Evolutionary conservation across 2,797 vertebrate species (phyloP), one percentile per base, ranked within the genome.

Genomic region (Aselliscus stoliczkanus): DNA sequence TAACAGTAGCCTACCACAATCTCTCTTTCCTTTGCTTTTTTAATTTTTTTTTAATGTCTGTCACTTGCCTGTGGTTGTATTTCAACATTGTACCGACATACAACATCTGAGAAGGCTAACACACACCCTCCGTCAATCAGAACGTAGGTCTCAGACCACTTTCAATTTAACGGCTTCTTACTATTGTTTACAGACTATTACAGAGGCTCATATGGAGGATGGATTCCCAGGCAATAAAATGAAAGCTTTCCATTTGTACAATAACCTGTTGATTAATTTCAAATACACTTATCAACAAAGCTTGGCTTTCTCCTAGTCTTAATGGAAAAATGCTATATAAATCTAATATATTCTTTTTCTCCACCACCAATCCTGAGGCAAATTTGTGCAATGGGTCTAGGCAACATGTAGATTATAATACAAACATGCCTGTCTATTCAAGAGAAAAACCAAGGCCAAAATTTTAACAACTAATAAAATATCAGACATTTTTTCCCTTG

Each of bases 401-500:
- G 64, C 18, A 62, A 62, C 21, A 4, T 17, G 34, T 20, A 69
- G n/a, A 88, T 18, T 70, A 79, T 60, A 82, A 95, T 50, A 88
- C 37, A 94, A 93, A 50, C 10, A 89, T 65, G 7, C 25, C 50
- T 65, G 7, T 21, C 50, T 44, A 84, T 25, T 93, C 8, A 84
- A 93, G 31, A 83, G 31, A 82, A 97, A 97, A 95, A 85, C 50
- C 54, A 93, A 90, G 31, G 21, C 5, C 44, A 47, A 90, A 42
- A 72, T 97, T 95, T 95, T 79, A 96, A 93, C 23, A 88, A 77
- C 18, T 8, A 73, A 67, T 85, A 88, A 76, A 85, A 39, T 85
- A 82, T 5, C 20, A 69, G n/a, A 67, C 11, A 42, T 39, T 64
- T 85, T 69, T 69, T 65, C 21, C 47, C 44, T 88, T 79, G n/a